These are phyloP conservation scores for Alligator mississippiensis DNA, from an alignment of 2,113 vertebrate species.

Conservation along the genomic window DNA sequence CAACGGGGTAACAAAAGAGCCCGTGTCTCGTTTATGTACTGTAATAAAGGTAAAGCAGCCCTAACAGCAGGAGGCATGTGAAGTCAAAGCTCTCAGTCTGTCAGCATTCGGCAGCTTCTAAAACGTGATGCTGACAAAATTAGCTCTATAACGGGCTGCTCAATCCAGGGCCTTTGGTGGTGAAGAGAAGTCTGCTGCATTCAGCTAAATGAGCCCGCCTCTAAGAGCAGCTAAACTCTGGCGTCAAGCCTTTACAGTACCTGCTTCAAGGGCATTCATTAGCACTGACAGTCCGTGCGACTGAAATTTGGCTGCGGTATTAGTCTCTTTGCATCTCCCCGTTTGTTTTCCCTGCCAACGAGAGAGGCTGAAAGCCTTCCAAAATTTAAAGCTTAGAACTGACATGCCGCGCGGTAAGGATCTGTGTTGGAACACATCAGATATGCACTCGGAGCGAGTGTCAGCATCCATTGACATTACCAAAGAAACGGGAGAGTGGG, in stretches of 20 bases:
- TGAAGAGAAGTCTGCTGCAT: neutral
- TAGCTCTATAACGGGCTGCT: neutral
- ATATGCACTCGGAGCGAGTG: slow-evolving; percentile 28
- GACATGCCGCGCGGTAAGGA: slow-evolving; percentile 51
- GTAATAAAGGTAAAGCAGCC: neutral
- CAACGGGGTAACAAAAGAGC: neutral
- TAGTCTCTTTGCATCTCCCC: slow-evolving; percentile 31
- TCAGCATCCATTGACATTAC: slow-evolving; percentile 36
- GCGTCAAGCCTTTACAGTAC: slow-evolving; percentile 4
- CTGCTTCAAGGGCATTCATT: slow-evolving; percentile 68
- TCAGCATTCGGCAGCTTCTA: neutral
- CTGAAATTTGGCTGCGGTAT: slow-evolving; percentile 46
- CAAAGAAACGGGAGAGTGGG: neutral
- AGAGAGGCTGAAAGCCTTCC: slow-evolving; percentile 63
- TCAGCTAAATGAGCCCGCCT: neutral
- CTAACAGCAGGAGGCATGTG: neutral
- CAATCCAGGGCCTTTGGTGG: neutral
- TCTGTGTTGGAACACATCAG: slow-evolving; percentile 56
- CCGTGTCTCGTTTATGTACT: neutral
- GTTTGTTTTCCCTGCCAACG: slow-evolving; percentile 57
- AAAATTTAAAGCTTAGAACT: slow-evolving; percentile 51
- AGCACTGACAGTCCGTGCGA: slow-evolving; percentile 36
- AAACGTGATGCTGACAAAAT: neutral
- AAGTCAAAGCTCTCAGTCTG: neutral
- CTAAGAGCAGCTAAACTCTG: neutral